A percentile compares a stretch with the other conserved stretches of the same genome.
Conservation (phyloP, 2,113 vertebrate genomes). For the Bos indicus region DNA sequence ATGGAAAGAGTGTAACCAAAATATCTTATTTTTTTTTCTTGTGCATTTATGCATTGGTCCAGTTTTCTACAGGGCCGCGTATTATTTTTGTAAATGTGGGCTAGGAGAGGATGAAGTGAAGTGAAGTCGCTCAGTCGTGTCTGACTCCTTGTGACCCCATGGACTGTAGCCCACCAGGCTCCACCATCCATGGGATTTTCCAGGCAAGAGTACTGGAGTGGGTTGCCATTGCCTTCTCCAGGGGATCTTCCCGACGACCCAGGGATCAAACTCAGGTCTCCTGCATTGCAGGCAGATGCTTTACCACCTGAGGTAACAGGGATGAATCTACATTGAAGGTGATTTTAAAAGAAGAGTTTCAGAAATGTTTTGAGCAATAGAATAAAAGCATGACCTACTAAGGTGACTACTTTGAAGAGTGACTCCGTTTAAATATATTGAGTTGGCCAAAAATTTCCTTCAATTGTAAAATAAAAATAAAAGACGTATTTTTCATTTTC, state of each 20-base stretch:
- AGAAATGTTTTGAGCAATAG: not conserved
- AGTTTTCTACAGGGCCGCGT: not conserved
- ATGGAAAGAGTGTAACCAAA: not conserved
- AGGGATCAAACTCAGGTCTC: not conserved
- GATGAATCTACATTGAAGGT: not conserved
- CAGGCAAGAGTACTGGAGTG: not conserved
- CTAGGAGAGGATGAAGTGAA: not conserved
- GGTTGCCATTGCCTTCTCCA: not conserved
- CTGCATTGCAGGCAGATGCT: not conserved
- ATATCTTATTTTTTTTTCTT: not conserved
- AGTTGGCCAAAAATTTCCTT: not conserved
- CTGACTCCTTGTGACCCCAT: not conserved
- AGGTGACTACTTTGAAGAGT: not conserved
- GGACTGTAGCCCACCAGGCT: not conserved
- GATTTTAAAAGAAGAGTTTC: not conserved
- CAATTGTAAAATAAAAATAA: not conserved
- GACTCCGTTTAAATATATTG: not conserved
- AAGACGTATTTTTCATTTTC: not conserved
- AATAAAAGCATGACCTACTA: not conserved
- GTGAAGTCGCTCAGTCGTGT: not conserved
- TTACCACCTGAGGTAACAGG: not conserved
- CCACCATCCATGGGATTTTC: fast-evolving
- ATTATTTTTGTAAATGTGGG: not conserved
- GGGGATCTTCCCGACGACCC: not conserved
- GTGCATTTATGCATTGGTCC: not conserved